A percentile compares a stretch with the other conserved stretches of the same genome.
phyloP scores from a whole-genome alignment of 2,113 vertebrate species.

The Dasypus novemcinctus region DNA sequence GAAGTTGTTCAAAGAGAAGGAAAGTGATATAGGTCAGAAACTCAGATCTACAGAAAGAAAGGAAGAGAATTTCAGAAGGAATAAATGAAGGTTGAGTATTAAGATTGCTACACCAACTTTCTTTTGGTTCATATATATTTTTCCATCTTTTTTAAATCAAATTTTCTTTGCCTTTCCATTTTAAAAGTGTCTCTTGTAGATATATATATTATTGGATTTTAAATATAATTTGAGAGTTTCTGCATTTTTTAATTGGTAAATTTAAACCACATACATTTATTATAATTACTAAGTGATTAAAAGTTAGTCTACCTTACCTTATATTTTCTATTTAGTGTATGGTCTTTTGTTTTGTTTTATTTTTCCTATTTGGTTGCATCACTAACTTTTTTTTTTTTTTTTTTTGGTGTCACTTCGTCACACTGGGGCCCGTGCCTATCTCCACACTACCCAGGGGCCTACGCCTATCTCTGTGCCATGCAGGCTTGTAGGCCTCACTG shows the following conservation, averaged over 20 bases:
- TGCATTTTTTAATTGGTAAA: background rate
- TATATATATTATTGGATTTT: background rate
- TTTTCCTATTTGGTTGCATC: too few species aligned
- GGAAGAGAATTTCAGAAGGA: too few species aligned
- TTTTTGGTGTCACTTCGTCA: too few species aligned
- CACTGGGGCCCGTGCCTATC: too few species aligned
- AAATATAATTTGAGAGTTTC: background rate
- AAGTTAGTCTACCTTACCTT: background rate
- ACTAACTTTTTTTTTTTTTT: too few species aligned
- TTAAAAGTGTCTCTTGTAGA: background rate
- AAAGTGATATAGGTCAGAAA: too few species aligned
- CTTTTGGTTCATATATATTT: background rate
- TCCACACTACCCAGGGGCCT: too few species aligned
- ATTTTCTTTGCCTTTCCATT: background rate
- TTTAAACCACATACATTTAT: background rate
- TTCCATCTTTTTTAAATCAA: background rate
- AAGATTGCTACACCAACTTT: background rate
- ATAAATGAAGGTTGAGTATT: background rate
- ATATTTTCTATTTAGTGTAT: background rate
- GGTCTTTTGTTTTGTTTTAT: too few species aligned
- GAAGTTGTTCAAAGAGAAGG: too few species aligned
- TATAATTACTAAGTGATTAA: background rate
- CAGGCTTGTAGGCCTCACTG: too few species aligned
- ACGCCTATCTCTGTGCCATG: too few species aligned
- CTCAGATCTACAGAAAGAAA: too few species aligned